Evolutionary conservation across 2,888 invertebrate species (phyloP).

Genomic region (Omphaloscelis lunosa): DNA sequence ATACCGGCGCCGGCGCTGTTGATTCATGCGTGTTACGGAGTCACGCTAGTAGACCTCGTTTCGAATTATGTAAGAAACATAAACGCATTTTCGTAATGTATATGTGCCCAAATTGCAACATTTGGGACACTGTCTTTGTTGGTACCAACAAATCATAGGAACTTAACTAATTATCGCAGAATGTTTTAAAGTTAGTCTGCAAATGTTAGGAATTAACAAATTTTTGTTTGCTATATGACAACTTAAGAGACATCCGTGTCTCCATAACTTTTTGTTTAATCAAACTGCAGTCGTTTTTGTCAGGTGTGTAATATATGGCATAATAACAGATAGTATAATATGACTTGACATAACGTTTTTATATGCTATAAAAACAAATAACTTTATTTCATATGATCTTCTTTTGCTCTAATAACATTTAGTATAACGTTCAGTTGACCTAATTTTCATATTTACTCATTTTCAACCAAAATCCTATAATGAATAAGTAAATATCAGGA

Average conservation of each 20-base stretch:
- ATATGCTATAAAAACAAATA: no score
- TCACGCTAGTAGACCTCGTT: slow-evolving; percentile 62
- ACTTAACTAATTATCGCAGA: slow-evolving; percentile 23
- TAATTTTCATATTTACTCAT: no score
- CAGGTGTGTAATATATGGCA: no score
- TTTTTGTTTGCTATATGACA: slow-evolving; percentile 22
- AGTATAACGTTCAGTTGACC: no score
- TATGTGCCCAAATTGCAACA: slow-evolving; percentile 67
- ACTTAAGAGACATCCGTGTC: slow-evolving; percentile 28
- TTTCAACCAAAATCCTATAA: no score
- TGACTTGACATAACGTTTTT: no score
- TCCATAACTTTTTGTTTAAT: slow-evolving; percentile 18
- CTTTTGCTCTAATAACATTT: no score
- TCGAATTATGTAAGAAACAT: slow-evolving; percentile 67
- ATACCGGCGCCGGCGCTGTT: slow-evolving; percentile 34
- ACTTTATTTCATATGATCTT: no score
- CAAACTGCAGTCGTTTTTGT: not conserved
- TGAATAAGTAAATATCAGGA: no score
- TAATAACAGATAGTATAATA: no score
- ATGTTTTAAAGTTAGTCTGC: slow-evolving; percentile 9
- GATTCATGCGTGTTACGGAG: slow-evolving; percentile 61
- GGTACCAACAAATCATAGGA: slow-evolving; percentile 36
- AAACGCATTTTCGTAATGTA: slow-evolving; percentile 69
- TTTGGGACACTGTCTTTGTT: slow-evolving; percentile 60
- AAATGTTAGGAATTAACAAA: slow-evolving; percentile 24